Conservation (phyloP, 2,888 invertebrate species). For the Hydroisotoma schaefferi region DNA sequence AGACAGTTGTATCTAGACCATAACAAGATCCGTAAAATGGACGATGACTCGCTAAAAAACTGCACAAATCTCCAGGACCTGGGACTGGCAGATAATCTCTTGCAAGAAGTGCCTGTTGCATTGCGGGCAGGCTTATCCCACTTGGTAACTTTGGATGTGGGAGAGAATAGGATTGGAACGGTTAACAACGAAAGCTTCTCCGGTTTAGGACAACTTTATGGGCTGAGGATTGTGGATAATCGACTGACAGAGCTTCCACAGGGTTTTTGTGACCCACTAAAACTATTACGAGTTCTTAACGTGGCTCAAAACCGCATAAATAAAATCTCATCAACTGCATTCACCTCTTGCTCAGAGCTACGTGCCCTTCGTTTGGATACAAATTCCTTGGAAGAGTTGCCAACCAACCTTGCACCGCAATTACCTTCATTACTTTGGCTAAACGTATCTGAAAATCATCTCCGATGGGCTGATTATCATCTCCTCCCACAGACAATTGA, state of each 20-base stretch:
- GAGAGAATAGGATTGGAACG: constrained; percentile 81
- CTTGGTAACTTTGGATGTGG: constrained; percentile 82
- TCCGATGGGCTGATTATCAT: constrained; percentile 82
- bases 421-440: constrained; percentile 80
- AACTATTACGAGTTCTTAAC: constrained; percentile 78
- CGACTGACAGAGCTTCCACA: constrained; percentile 77
- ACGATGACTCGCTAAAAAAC: constrained; percentile 77
- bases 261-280: constrained; percentile 83
- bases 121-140: constrained; percentile 72
- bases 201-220: constrained; percentile 80
- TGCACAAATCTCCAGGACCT: constrained; percentile 84
- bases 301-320: constrained; percentile 83
- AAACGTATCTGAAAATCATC: constrained; percentile 84
- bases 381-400: constrained; percentile 82
- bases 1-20: constrained; percentile 81
- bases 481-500: constrained; percentile 75
- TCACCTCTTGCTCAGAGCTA: constrained; percentile 73
- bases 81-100: constrained; percentile 80
- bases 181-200: constrained; percentile 81
- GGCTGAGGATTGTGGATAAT: constrained; percentile 83
- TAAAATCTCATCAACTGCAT: constrained; percentile 76
- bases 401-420: constrained; percentile 76
- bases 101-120: constrained; percentile 69
- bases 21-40: constrained; percentile 74
- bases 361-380: constrained; percentile 84